Evolutionary conservation across 1,140 invertebrate species (phyloP).

Genomic region (Atta colombica): DNA sequence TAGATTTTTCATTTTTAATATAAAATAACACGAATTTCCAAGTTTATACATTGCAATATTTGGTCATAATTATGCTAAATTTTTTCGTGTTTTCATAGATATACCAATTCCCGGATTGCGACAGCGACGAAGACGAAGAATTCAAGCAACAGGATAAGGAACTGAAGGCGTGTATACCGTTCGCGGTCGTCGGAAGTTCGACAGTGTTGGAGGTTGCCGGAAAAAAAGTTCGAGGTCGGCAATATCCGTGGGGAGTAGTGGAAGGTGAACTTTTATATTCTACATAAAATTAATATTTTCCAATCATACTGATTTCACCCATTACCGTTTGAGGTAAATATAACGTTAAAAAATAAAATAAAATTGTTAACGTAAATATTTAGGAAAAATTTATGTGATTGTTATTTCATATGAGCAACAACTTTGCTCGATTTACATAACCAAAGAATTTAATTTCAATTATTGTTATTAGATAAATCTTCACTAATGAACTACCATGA

Average conservation of each 20-base stretch:
- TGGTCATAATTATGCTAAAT: background rate
- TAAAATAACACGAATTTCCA: constrained; percentile 1
- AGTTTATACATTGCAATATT: background rate
- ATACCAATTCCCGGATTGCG: constrained; percentile 99
- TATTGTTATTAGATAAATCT: background rate
- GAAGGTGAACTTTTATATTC: constrained; percentile 89
- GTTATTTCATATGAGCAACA: background rate
- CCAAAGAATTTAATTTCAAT: background rate
- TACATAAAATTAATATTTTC: constrained; percentile 39
- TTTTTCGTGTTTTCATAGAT: constrained; percentile 86
- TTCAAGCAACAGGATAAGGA: constrained; percentile 97
- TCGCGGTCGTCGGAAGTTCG: constrained; percentile 98
- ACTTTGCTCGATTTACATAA: background rate
- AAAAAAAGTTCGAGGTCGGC: constrained; percentile 94
- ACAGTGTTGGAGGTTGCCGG: constrained; percentile 97
- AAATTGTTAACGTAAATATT: background rate
- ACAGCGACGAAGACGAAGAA: constrained; percentile 97
- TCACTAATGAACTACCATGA: background rate
- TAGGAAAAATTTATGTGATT: background rate
- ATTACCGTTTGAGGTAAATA: constrained; percentile 1
- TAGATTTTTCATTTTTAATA: background rate
- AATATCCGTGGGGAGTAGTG: constrained; percentile 99
- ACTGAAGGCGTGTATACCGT: constrained; percentile 96
- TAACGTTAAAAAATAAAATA: background rate
- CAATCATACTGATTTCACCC: background rate